These are phyloP conservation scores for Pyrgus malvae DNA, from an alignment of 2,888 invertebrate genomes.

Conservation along the genomic window DNA sequence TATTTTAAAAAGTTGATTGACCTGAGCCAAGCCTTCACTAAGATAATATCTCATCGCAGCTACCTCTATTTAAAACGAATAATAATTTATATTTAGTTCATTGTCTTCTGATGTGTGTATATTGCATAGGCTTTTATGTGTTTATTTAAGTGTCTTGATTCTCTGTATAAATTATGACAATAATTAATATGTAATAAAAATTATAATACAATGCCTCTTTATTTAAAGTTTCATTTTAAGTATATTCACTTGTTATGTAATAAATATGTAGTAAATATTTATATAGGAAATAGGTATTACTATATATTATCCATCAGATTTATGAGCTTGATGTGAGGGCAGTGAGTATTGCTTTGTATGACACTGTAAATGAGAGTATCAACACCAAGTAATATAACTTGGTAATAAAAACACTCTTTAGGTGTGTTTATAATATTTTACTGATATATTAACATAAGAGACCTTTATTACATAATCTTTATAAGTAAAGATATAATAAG, in stretches of 20 bases:
- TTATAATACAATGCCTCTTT: not conserved
- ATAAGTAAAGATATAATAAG: constrained; percentile 60
- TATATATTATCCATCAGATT: too few species aligned
- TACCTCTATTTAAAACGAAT: constrained; percentile 30
- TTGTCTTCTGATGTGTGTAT: not conserved
- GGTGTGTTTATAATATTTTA: constrained; percentile 65
- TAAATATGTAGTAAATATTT: too few species aligned
- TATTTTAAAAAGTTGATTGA: constrained; percentile 13
- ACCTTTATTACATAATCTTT: constrained; percentile 72
- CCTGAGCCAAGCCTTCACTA: constrained; percentile 8
- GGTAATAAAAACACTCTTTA: constrained; percentile 44
- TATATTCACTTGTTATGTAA: too few species aligned
- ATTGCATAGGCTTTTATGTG: not conserved
- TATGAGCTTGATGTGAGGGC: too few species aligned
- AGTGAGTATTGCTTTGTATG: not conserved
- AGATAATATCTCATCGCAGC: constrained; percentile 31
- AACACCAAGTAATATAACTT: too few species aligned
- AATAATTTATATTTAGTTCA: not conserved
- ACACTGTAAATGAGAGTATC: not conserved
- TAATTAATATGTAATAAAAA: constrained; percentile 45
- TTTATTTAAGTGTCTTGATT: constrained; percentile 7
- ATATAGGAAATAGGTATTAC: too few species aligned
- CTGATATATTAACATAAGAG: constrained; percentile 75
- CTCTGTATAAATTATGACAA: constrained; percentile 45
- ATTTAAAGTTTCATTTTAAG: not conserved